phyloP scores from a whole-genome alignment of 2,113 vertebrate species.

The Spheniscus mendiculus region DNA sequence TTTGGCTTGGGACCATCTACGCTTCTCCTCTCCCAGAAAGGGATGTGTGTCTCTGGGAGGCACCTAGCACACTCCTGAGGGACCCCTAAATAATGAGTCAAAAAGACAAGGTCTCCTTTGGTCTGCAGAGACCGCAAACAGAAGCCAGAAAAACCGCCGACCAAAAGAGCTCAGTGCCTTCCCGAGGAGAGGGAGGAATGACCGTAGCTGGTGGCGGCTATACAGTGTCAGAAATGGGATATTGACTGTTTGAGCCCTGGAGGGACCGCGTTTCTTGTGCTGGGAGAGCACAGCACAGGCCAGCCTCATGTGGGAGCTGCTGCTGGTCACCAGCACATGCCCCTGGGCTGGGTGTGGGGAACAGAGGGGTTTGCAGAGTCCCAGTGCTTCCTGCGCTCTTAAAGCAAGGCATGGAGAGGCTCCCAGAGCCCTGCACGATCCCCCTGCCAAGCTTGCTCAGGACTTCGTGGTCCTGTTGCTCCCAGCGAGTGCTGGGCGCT shows the following conservation, averaged over 20 bases:
- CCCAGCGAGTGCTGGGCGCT: neutral
- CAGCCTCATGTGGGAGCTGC: neutral
- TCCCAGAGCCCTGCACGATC: neutral
- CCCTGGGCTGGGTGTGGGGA: fast-evolving
- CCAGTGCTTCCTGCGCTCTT: neutral
- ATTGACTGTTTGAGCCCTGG: neutral
- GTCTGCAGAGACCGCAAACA: neutral
- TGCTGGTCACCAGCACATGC: fast-evolving
- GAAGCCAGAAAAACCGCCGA: neutral
- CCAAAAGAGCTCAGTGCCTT: neutral
- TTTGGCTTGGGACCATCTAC: neutral
- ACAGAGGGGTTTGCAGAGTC: neutral
- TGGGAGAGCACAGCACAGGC: neutral
- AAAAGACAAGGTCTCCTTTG: neutral
- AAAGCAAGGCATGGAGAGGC: neutral
- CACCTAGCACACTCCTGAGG: neutral
- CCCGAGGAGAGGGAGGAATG: neutral
- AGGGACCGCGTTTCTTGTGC: neutral
- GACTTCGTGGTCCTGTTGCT: fast-evolving
- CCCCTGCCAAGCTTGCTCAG: neutral
- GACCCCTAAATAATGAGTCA: neutral
- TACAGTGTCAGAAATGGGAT: neutral
- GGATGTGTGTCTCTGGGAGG: neutral
- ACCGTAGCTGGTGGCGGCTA: neutral
- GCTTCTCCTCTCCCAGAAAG: neutral